Evolutionary conservation across 2,113 vertebrate genomes (phyloP), one percentile per base, ranked within the genome.

Genomic region (Sphaerodactylus townsendi): DNA sequence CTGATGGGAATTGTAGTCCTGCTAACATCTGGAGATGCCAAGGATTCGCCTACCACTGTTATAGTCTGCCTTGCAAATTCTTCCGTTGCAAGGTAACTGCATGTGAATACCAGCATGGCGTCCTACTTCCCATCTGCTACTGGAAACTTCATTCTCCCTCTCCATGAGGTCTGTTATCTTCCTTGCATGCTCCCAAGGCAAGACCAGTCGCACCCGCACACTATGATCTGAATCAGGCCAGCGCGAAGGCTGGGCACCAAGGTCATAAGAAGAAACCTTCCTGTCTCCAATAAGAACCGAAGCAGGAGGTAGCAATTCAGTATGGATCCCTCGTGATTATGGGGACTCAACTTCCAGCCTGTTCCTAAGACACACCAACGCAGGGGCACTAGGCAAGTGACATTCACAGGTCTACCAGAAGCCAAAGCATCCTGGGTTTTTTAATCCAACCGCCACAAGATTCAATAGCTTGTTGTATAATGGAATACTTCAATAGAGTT

Each of bases 381-480:
- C 0, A 10, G 48, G 2, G 25, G 66, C 82, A 90, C 85, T 25
- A 84, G 86, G 73, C 39, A 84, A 88, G 50, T 50, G 9, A 64
- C 76, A 87, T 64, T 48, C 2, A 59, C 69, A 85, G 30, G 46
- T 75, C 69, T 2, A 28, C 88, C 86, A 23, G 41, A 85, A 71
- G 81, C 82, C 86, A 92, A 92, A 90, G 86, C 91, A 89, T 90
- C 90, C 93, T 90, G 35, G 82, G 74, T 64, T 53, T 85, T 82
- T 72, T 87, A 81, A 64, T 62, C 59, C 25, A 90, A 3, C 74
- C 78, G 37, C 83, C 70, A 65, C 85, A 90, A 44, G 59, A 92
- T 73, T 90, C 75, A 48, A 62, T 44, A 35, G 37, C 48, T 30
- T 68, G 15, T 35, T 77, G 90, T 89, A 83, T 28, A 80, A 41